Evolutionary conservation across 2,797 vertebrate species (phyloP).

Genomic region (Lerista edwardsae): DNA sequence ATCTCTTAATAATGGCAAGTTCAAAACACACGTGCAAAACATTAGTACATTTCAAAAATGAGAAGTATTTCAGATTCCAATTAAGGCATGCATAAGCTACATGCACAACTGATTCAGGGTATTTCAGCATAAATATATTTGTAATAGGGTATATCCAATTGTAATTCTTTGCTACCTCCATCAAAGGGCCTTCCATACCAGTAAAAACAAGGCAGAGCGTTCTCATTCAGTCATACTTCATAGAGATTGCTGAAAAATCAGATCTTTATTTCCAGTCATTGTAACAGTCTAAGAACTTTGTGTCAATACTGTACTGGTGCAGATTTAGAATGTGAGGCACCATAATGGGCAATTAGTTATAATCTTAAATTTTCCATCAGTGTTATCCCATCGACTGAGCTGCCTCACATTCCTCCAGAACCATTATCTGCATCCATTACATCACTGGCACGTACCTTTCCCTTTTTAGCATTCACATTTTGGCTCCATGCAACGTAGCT

Average conservation of each 20-base stretch:
- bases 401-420: neutral
- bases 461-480: neutral
- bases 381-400: no score
- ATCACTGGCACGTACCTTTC: neutral
- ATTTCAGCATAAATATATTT: neutral
- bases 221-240: neutral
- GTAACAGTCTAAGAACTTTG: neutral
- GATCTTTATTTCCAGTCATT: neutral
- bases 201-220: neutral
- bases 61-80: neutral
- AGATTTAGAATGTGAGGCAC: neutral
- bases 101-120: neutral
- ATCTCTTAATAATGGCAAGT: neutral
- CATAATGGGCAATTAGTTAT: no score
- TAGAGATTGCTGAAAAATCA: neutral
- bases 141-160: neutral
- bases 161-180: neutral
- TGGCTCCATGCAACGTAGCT: neutral
- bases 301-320: neutral
- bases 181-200: neutral
- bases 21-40: neutral
- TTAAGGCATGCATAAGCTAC: neutral
- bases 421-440: conserved; percentile 6
- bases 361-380: no score
- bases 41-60: neutral